Evolutionary conservation across 2,113 vertebrate species (phyloP), one percentile per base, ranked within the genome.

Genomic region (Tachycineta bicolor): DNA sequence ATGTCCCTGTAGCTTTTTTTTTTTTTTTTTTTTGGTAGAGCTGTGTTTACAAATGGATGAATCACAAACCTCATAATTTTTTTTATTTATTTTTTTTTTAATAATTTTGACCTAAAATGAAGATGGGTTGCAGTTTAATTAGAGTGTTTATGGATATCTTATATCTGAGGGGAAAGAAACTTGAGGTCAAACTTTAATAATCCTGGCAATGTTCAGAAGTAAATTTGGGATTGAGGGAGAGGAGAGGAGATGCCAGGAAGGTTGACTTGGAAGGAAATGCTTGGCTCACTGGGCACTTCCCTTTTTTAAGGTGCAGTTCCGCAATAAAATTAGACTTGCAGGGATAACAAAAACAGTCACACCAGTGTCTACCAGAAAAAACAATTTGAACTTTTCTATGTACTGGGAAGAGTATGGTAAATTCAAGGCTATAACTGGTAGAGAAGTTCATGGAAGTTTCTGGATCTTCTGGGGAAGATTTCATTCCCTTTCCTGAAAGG

Each of bases 21-120:
- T 67, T 92, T 58, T 89, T 53, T 85, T 64, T 68, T 70, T 67
- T 92, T 58, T 89, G 49, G 83, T 53, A 89, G 62, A 83, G 68
- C 34, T 53, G 6, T 91, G 58, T 94, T 93, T 95, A 83, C 87
- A 92, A 86, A 89, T 47, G 73, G 25, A 88, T 91, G 89, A 96
- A 75, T 92, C 91, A 97, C 46, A 92, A 71, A 94, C 73, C 75
- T 88, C 84, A 44, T 59, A 25, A 2, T 76, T 59, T 39, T 53
- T 62, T 71, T 14, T 43, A 5, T 43, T 43, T 73, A 14, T 71
- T 14, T 37, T 64, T 76, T 76, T 31, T 60, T 52, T 49, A 93
- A 41, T 71, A 37, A 68, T 60, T 90, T 89, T 53, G 60, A 31
- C 87, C 58, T 83, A 47, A 84, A 87, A 77, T 64, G 25, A 37